Conservation (phyloP, 2,797 vertebrate genomes). For the Alectoris magna region DNA sequence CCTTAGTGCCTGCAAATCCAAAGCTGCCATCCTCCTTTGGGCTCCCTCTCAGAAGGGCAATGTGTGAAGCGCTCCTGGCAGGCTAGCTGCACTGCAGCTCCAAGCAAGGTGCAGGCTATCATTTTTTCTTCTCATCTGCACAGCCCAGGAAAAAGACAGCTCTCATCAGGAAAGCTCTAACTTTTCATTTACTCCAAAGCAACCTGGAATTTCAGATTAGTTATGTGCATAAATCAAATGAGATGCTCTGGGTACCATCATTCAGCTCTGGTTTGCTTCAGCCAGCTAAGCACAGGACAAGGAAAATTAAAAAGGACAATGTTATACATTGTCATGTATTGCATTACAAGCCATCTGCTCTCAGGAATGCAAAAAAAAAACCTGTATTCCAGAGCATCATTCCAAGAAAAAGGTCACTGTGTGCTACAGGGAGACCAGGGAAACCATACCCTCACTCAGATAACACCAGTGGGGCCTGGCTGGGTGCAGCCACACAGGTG, state of each 20-base stretch:
- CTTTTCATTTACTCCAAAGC: background rate
- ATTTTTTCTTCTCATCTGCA: background rate
- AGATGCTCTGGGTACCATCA: fast-evolving
- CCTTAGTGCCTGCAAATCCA: background rate
- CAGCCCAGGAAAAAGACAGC: background rate
- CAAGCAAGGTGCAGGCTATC: background rate
- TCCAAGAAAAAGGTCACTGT: background rate
- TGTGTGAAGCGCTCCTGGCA: constrained; percentile 34
- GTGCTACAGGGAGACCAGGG: background rate
- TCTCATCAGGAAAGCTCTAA: background rate
- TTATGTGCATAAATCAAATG: background rate
- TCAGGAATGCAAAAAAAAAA: background rate
- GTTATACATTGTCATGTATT: background rate
- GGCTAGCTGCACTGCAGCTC: constrained; percentile 66
- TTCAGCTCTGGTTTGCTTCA: background rate
- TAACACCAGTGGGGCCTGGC: background rate
- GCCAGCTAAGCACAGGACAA: background rate
- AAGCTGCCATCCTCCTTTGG: background rate
- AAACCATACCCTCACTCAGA: background rate
- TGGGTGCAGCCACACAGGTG: background rate
- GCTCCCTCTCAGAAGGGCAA: background rate
- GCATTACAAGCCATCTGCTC: background rate
- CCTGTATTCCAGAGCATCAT: background rate
- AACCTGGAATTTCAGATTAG: background rate
- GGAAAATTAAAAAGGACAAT: constrained; percentile 11